Evolutionary conservation across 2,888 invertebrate species (phyloP).

Genomic region (Ophion obscuratus): DNA sequence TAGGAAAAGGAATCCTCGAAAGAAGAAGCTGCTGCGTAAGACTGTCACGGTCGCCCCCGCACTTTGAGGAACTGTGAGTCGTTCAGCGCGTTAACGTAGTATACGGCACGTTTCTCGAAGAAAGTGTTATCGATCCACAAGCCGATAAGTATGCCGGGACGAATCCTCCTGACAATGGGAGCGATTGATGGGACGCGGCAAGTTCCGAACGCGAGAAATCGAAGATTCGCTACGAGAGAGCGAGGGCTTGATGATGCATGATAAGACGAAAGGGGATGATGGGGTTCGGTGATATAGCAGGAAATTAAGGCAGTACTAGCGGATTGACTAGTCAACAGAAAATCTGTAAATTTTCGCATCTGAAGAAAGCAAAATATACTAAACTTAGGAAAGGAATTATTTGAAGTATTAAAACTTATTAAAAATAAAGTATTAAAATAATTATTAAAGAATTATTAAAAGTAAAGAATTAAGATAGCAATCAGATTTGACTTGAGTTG

Average conservation of each 20-base stretch:
- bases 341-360: constrained; percentile 2
- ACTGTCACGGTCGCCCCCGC: not conserved
- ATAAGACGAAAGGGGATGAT: constrained; percentile 30
- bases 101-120: constrained; percentile 4
- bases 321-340: constrained; percentile 24
- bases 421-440: too few relatives aligned
- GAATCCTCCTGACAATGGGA: constrained; percentile 30
- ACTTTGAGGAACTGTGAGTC: not conserved
- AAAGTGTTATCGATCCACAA: constrained; percentile 50
- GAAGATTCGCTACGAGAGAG: not conserved
- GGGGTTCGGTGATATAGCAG: not conserved
- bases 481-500: too few relatives aligned
- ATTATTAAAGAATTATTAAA: too few relatives aligned
- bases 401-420: too few relatives aligned
- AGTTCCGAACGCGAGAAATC: constrained; percentile 22
- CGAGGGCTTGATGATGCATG: not conserved
- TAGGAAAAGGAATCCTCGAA: not conserved
- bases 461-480: too few relatives aligned
- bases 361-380: too few relatives aligned
- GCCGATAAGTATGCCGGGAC: constrained; percentile 34
- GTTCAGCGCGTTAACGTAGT: not conserved
- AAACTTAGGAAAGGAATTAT: too few relatives aligned
- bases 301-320: not conserved
- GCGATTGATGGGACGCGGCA: constrained; percentile 38
- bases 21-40: not conserved